Evolutionary conservation across 2,113 vertebrate genomes (phyloP), one percentile per base, ranked within the genome.

Genomic region (Cephalopholis sonnerati): DNA sequence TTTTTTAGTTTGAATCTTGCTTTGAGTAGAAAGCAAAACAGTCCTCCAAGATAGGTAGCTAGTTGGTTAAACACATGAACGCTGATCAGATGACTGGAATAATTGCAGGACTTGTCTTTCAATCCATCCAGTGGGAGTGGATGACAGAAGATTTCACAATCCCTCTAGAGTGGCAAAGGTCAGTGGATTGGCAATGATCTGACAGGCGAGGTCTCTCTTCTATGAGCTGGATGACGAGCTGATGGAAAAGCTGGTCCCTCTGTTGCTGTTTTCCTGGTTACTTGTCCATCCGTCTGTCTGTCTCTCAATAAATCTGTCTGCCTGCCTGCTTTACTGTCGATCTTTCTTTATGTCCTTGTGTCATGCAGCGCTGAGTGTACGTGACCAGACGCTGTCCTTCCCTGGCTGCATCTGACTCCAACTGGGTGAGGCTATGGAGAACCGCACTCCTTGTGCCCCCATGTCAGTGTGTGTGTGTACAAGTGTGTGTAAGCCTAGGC

Each of bases 101-200:
- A 50, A 59, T 13, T 44, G 61, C 63, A 41, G 32, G 16, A 27
- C 50, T 72, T 1, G 55, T 81, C 48, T 89, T 88, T 84, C 71
- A 87, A 65, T 90, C 50, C 32, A 59, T 82, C 72, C 24, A 68
- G 6, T 27, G 24, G n/a, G 25, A 66, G 29, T 6, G 12, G 54
- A 84, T 75, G 80, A 79, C 69, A 77, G 75, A 69, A 6, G 53
- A 72, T 73, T 65, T 53, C 50, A 69, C 68, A 79, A 39, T 78
- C 51, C 68, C 25, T 46, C 41, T 39, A 64, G 20, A 57, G 74
- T 44, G 54, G 51, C 48, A 81, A 3, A 24, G 69, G 62, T 77
- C 27, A 83, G 64, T 54, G 25, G 75, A 69, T 1, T 46, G 53
- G 2, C 68, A 72, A 50, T 48, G 44, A 82, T 77, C 74, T 69